Evolutionary conservation across 2,888 invertebrate species (phyloP).

Genomic region (Athetis lepigone): DNA sequence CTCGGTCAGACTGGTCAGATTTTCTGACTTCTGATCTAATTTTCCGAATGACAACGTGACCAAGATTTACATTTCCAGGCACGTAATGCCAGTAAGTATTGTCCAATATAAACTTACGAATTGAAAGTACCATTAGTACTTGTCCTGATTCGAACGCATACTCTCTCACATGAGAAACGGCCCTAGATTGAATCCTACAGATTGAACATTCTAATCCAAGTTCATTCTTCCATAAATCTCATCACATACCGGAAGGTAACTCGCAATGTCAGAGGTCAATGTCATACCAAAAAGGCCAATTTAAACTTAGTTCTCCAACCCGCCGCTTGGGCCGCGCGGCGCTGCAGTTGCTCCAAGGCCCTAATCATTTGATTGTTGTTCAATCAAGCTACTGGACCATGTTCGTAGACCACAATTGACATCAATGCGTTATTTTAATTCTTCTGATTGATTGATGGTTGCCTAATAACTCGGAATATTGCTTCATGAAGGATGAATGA

Average conservation of each 20-base stretch:
- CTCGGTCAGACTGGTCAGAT: too few relatives aligned
- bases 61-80: too few relatives aligned
- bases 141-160: too few relatives aligned
- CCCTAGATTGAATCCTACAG: too few relatives aligned
- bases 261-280: constrained; percentile 23
- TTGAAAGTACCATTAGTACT: too few relatives aligned
- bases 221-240: neutral
- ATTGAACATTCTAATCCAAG: too few relatives aligned
- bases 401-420: constrained; percentile 56
- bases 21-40: too few relatives aligned
- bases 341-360: constrained; percentile 36
- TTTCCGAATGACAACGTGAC: too few relatives aligned
- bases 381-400: constrained; percentile 50
- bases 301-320: constrained; percentile 27
- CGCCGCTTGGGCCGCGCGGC: constrained; percentile 18
- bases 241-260: constrained; percentile 6
- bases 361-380: constrained; percentile 56
- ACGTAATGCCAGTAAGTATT: too few relatives aligned
- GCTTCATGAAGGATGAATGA: constrained; percentile 8
- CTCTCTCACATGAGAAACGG: too few relatives aligned
- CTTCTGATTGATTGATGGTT: constrained; percentile 54
- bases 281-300: constrained; percentile 19
- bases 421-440: constrained; percentile 59
- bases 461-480: constrained; percentile 20
- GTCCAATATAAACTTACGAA: too few relatives aligned